These are phyloP conservation scores for Lasioglossum morio DNA, from an alignment of 2,888 invertebrate species.

Conservation along the genomic window DNA sequence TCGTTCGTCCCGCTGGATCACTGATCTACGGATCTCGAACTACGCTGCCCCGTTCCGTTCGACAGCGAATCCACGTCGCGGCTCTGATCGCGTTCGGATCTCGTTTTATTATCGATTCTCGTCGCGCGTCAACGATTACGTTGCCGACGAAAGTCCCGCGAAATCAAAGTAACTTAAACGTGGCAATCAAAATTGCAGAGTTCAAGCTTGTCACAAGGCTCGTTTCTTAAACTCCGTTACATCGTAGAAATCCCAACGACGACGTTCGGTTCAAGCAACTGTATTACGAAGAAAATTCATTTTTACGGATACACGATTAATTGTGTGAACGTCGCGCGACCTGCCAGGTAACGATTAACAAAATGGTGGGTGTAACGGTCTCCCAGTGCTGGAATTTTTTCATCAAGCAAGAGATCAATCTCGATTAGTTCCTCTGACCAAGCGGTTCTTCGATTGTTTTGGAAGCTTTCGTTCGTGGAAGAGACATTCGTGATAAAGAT, in stretches of 20 bases:
- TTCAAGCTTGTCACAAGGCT: neutral
- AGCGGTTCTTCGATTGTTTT: neutral
- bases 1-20: slow-evolving; percentile 22
- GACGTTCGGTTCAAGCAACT: neutral
- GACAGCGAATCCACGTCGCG: neutral
- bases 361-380: neutral
- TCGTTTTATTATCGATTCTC: neutral
- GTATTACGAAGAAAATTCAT: neutral
- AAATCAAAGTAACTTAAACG: neutral
- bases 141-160: neutral
- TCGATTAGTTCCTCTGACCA: neutral
- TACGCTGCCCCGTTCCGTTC: neutral
- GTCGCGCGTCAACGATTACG: neutral
- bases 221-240: neutral
- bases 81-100: neutral
- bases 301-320: neutral
- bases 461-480: neutral
- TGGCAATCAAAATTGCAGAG: neutral
- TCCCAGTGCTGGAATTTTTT: neutral
- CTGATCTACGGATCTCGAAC: neutral
- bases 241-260: neutral
- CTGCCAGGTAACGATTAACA: neutral
- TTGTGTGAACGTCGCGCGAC: neutral
- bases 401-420: neutral
- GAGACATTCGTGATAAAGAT: neutral